Conservation (phyloP, 2,888 invertebrate species). For the Candidula unifasciata region DNA sequence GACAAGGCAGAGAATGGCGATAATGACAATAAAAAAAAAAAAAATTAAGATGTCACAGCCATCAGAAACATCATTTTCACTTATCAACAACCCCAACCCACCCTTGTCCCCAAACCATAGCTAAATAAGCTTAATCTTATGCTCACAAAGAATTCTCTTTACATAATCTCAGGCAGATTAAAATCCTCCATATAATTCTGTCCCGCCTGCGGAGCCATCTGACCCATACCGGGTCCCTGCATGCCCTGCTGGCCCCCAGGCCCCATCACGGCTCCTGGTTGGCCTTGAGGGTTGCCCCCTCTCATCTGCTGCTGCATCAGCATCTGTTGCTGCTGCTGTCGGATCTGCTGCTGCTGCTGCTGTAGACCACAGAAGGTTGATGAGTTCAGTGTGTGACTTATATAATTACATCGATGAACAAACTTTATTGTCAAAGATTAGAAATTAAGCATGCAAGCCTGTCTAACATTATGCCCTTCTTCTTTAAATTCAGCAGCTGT, state of each 20-base stretch:
- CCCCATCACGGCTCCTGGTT: constrained; percentile 52
- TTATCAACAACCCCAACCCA: no score
- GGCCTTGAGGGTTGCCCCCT: constrained; percentile 54
- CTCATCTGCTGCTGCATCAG: constrained; percentile 54
- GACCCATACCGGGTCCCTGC: constrained; percentile 54
- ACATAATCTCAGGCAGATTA: constrained; percentile 50
- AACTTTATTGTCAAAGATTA: no score
- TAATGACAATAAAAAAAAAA: no score
- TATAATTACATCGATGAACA: no score
- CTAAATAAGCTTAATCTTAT: not conserved
- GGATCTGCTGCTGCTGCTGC: constrained; percentile 49
- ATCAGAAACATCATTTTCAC: no score
- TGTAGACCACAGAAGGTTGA: not conserved
- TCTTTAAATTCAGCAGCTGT: no score
- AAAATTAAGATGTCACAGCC: no score
- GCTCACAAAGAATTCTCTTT: not conserved
- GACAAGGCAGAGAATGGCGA: no score
- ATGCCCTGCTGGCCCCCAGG: constrained; percentile 50
- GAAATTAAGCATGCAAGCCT: no score
- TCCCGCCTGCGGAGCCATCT: constrained; percentile 53
- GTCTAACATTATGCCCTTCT: no score
- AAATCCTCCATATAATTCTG: constrained; percentile 58
- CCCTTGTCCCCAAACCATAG: no score
- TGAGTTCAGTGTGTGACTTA: no score
- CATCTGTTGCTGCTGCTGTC: constrained; percentile 47